These are phyloP conservation scores for Drosophila willistoni DNA, from an alignment of 1,140 invertebrate genomes.

Conservation along the genomic window DNA sequence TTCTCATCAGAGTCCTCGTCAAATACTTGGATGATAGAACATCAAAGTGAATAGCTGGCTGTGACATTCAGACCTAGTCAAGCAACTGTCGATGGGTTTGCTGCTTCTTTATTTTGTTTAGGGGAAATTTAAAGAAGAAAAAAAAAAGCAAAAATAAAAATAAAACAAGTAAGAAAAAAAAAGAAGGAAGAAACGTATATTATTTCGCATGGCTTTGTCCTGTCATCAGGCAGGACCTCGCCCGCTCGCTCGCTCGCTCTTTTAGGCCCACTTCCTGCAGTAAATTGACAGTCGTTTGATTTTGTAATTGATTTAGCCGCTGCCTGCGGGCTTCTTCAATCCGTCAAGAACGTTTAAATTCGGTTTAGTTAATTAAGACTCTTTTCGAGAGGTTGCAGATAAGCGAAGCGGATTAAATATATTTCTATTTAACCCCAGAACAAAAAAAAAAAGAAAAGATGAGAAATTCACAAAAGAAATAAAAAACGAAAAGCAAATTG, in stretches of 20 bases:
- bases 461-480: not conserved
- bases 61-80: conserved; percentile 2
- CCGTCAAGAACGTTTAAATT: conserved; percentile 9
- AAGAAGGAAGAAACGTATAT: conserved; percentile 1
- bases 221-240: not conserved
- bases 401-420: conserved; percentile 4
- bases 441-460: conserved; percentile 4
- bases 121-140: not conserved
- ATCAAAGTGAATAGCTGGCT: conserved; percentile 66
- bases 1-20: conserved; percentile 4
- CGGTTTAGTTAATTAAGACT: conserved; percentile 3
- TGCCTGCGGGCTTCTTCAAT: conserved; percentile 4
- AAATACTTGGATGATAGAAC: conserved; percentile 42
- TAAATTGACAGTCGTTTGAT: conserved; percentile 70
- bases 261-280: conserved; percentile 14
- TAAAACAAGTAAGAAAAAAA: not conserved
- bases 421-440: conserved; percentile 3
- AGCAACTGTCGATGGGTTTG: conserved; percentile 2
- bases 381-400: not conserved
- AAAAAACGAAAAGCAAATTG: conserved; percentile 10
- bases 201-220: conserved; percentile 1
- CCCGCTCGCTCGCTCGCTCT: too few species aligned
- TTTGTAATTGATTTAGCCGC: conserved; percentile 72
- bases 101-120: not conserved
- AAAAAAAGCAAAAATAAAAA: not conserved